Base-by-base conservation (phyloP, 2,888 invertebrate genomes). In the Stegophylla sp. region DNA sequence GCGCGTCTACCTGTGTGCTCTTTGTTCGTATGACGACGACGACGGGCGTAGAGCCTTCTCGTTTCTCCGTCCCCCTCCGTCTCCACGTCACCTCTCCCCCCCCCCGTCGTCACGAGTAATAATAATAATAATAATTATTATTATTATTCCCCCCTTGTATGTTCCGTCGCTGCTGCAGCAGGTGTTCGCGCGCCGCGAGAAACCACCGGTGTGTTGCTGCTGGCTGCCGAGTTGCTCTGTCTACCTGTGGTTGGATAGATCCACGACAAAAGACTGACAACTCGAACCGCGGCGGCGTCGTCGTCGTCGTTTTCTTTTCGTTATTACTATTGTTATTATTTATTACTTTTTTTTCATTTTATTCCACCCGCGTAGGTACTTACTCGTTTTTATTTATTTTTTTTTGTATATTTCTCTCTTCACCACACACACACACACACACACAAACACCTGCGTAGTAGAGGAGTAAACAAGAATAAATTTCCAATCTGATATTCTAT, bases 1-100 rank as follows among this genome's bases (percentile, higher is more conserved):
- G n/a, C 45, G 23, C 66, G 64, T 75, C 53, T 76, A 75, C 75
- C 66, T 66, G n/a, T n/a, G n/a, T n/a, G 75, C 43, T 53, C 66
- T 66, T 76, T 76, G 64, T 76, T 76, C 59, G 61, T 3, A 3
- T 13, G 10, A 15, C 71, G 15, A 15, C 20, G 41, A 3, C n/a
- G 75, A 12, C 1, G 26, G 64, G 34, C 12, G 26, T 17, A 17
- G 64, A 51, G 28, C 9, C 15, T 23, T 12, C n/a, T 51, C n/a
- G 41, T 71, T 63, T 72, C 43, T 59, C 23, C 53, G 53, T 61
- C 43, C 15, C 12, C 48, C 63, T 34, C 63, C 12, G n/a, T n/a
- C 28, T 59, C n/a, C n/a, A n/a, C n/a, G n/a, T n/a, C n/a, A n/a
- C n/a, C n/a, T 9, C 26, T 3, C 41, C 51, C 20, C 23, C 51